These are phyloP conservation scores for Cervus canadensis DNA, from an alignment of 2,113 vertebrate genomes.

Conservation along the genomic window DNA sequence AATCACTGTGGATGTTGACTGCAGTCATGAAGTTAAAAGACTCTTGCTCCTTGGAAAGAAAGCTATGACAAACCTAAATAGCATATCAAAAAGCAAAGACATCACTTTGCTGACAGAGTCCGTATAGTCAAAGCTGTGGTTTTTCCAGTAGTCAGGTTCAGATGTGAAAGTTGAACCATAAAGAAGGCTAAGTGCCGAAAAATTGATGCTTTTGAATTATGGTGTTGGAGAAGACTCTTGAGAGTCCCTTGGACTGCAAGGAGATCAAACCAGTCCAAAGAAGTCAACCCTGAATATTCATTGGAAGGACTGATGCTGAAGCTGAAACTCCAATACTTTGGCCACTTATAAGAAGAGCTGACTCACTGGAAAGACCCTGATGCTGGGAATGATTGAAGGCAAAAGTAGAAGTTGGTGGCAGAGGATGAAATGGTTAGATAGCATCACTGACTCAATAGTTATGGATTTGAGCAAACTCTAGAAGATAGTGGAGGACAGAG, in stretches of 20 bases:
- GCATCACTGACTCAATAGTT: not conserved
- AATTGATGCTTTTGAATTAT: not conserved
- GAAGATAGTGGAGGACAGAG: not conserved
- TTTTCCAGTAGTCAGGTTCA: not conserved
- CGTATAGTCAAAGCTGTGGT: not conserved
- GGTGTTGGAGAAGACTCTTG: not conserved
- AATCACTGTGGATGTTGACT: not conserved
- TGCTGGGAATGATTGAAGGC: not conserved
- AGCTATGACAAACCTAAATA: not conserved
- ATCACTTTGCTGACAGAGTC: not conserved
- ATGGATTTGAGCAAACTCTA: not conserved
- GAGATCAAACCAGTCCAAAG: not conserved
- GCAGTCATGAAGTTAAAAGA: not conserved
- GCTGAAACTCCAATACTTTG: not conserved
- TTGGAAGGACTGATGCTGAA: not conserved
- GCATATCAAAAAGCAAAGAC: not conserved
- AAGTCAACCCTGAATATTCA: not conserved
- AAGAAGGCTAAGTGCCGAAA: accelerated
- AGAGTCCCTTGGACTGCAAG: not conserved
- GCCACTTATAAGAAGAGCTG: not conserved
- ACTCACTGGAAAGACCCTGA: not conserved
- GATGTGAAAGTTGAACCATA: not conserved
- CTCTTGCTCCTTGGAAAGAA: not conserved
- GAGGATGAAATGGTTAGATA: not conserved
- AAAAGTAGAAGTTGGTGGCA: not conserved